A percentile compares a stretch with the other conserved stretches of the same genome.
Evolutionary conservation across 2,888 invertebrate genomes (phyloP).

Genomic region (Drosophila greeni): DNA sequence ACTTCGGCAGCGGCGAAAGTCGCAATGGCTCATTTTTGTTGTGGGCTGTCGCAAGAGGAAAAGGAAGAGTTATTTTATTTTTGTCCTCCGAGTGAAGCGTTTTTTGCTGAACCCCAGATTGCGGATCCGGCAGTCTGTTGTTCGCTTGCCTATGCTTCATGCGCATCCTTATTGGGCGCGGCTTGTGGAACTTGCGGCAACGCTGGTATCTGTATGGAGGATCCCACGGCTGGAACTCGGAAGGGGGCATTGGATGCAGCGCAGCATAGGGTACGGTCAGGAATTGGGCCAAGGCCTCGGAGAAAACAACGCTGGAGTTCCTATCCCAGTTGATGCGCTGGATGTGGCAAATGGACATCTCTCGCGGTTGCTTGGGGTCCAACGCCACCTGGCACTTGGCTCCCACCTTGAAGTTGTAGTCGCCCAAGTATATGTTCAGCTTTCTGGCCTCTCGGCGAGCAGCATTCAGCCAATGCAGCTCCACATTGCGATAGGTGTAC

Average conservation of each 20-base stretch:
- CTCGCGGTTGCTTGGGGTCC: slow-evolving; percentile 75
- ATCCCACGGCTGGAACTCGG: slow-evolving; percentile 84
- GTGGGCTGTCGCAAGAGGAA: not conserved
- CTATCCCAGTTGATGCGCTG: slow-evolving; percentile 85
- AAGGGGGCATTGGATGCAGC: slow-evolving; percentile 82
- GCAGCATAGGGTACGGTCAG: slow-evolving; percentile 81
- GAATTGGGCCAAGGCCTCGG: slow-evolving; percentile 79
- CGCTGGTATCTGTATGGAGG: slow-evolving; percentile 81
- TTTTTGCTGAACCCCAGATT: not conserved
- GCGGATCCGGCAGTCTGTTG: not conserved
- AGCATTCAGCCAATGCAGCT: slow-evolving; percentile 93
- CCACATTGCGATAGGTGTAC: slow-evolving; percentile 92
- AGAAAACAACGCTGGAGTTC: slow-evolving; percentile 86
- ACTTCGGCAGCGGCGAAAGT: not conserved
- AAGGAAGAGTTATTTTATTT: not conserved
- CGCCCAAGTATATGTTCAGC: slow-evolving; percentile 70
- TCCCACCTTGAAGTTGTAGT: slow-evolving; percentile 79
- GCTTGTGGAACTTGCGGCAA: slow-evolving; percentile 42
- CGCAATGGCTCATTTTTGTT: not conserved
- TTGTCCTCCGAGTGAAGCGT: not conserved
- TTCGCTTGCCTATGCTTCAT: not conserved
- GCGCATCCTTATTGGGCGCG: not conserved
- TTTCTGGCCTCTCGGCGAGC: slow-evolving; percentile 81
- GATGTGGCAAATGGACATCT: slow-evolving; percentile 85
- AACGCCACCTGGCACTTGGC: slow-evolving; percentile 86